Percentiles rank a stretch among this genome's conserved stretches.
phyloP scores from a whole-genome alignment of 2,888 invertebrate species.

The Loripinus fragilis region DNA sequence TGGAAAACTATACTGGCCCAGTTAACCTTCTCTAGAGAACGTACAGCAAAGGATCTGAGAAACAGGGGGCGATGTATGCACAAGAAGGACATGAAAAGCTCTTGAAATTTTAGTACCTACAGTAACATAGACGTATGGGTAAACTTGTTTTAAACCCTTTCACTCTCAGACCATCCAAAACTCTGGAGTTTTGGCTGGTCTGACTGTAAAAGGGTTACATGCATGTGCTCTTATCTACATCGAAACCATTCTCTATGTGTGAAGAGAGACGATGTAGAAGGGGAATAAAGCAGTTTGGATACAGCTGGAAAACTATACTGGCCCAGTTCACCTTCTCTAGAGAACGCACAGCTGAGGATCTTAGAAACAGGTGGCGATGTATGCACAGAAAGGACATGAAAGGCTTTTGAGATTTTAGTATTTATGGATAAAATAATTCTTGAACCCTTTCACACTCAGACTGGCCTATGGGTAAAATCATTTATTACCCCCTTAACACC shows the following conservation, averaged over 20 bases:
- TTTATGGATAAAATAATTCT: no score
- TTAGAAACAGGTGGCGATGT: slow-evolving; percentile 74
- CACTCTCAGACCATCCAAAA: no score
- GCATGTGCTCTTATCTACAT: no score
- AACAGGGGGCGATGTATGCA: slow-evolving; percentile 73
- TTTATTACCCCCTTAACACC: no score
- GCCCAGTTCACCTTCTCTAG: slow-evolving; percentile 47
- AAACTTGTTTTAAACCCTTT: no score
- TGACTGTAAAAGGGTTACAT: no score
- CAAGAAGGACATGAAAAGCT: slow-evolving; percentile 26
- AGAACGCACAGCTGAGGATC: slow-evolving; percentile 72
- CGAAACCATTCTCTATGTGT: slow-evolving; percentile 77
- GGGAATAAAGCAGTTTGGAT: slow-evolving; percentile 73
- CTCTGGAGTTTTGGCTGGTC: no score
- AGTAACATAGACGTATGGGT: no score
- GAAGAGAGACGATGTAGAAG: slow-evolving; percentile 74
- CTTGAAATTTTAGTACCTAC: no score
- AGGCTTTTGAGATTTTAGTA: no score
- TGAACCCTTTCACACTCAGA: no score
- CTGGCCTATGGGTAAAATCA: no score
- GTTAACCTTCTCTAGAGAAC: slow-evolving; percentile 54
- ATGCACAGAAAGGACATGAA: slow-evolving; percentile 57
- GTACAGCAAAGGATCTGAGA: slow-evolving; percentile 74
- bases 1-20: slow-evolving; percentile 74
- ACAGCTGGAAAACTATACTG: slow-evolving; percentile 77